A percentile compares a stretch with the other conserved stretches of the same genome.
phyloP scores from a whole-genome alignment of 2,797 vertebrate species.

The Cyprinodon diabolis region DNA sequence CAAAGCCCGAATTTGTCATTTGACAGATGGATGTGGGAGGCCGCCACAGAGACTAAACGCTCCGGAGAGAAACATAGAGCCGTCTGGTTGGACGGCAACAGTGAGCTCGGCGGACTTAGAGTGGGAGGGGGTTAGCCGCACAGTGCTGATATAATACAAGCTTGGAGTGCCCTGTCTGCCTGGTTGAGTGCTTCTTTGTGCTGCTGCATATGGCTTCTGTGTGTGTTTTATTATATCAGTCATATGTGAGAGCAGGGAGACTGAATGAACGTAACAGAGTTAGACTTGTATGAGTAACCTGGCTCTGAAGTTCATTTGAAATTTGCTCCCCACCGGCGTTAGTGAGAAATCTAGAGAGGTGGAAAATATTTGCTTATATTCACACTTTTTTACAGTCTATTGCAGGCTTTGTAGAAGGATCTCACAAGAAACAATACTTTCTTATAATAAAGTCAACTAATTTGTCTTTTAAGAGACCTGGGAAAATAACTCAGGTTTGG shows the following conservation, averaged over 20 bases:
- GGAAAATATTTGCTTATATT: background rate
- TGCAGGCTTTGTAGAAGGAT: too few species aligned
- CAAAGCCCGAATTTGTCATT: conserved; percentile 70
- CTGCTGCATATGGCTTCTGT: conserved; percentile 64
- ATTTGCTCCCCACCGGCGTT: conserved; percentile 38
- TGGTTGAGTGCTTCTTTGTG: conserved; percentile 63
- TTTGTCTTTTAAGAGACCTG: background rate
- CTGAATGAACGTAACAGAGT: conserved; percentile 26
- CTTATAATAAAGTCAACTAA: background rate
- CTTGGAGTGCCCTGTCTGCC: conserved; percentile 72
- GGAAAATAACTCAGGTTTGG: background rate
- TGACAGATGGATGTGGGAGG: conserved; percentile 86
- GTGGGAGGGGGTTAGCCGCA: conserved; percentile 68
- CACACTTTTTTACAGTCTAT: background rate
- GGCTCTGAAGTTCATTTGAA: conserved; percentile 60
- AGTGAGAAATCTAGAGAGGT: background rate
- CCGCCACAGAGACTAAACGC: conserved; percentile 78
- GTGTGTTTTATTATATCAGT: conserved; percentile 23
- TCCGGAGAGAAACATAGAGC: conserved; percentile 66
- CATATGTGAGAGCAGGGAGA: conserved; percentile 23
- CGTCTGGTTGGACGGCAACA: conserved; percentile 63
- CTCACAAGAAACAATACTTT: too few species aligned
- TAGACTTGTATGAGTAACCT: conserved; percentile 53
- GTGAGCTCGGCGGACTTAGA: conserved; percentile 47
- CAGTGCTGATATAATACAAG: conserved; percentile 73